A percentile compares a stretch with the other conserved stretches of the same genome.
Conservation (phyloP, 2,113 vertebrate species). For the Podarcis muralis region DNA sequence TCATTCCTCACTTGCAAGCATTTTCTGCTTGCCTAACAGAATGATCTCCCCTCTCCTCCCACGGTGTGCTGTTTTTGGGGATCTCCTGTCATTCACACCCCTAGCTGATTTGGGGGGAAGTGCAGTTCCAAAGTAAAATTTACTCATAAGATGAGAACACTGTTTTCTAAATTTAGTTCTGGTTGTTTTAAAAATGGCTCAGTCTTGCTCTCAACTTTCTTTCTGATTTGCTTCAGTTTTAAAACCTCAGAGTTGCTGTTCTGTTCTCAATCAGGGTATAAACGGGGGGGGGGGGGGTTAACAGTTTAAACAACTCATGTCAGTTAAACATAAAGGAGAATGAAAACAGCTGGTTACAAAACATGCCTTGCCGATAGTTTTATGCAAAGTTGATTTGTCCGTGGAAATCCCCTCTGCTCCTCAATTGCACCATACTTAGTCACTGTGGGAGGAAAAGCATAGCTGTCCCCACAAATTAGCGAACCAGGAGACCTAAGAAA, state of each 20-base stretch:
- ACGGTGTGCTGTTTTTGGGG: not conserved
- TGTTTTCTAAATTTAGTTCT: not conserved
- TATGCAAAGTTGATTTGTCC: not conserved
- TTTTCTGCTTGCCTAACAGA: too few species aligned
- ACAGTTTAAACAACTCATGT: not conserved
- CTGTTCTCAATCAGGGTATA: not conserved
- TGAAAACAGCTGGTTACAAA: not conserved
- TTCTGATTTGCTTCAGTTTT: not conserved
- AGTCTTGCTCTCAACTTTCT: not conserved
- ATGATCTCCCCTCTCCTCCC: not conserved
- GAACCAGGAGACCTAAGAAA: not conserved
- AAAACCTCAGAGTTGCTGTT: not conserved
- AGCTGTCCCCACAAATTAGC: not conserved
- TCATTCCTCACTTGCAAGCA: too few species aligned
- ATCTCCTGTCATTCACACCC: too few species aligned
- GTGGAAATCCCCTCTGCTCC: not conserved
- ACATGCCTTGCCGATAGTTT: not conserved
- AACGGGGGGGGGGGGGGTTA: accelerated
- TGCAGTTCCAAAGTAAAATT: not conserved
- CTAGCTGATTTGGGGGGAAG: not conserved
- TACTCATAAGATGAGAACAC: not conserved
- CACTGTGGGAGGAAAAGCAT: not conserved
- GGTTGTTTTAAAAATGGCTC: not conserved
- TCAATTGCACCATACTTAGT: not conserved
- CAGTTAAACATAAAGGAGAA: not conserved